Conservation (phyloP, 1,140 invertebrate genomes). For the Drosophila ficusphila region DNA sequence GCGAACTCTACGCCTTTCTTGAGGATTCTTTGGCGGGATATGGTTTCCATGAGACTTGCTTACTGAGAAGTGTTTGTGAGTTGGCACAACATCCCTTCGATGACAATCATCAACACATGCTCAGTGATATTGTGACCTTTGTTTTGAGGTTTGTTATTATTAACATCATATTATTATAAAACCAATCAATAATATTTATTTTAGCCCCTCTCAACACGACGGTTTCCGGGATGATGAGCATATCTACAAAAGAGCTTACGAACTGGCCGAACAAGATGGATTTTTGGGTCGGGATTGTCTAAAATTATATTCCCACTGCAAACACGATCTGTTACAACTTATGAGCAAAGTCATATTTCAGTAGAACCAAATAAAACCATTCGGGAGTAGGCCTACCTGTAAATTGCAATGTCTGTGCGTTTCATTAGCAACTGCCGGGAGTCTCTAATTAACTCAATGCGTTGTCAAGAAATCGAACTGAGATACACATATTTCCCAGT, state of each 20-base stretch:
- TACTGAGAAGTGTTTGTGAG: constrained; percentile 74
- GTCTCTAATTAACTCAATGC: constrained; percentile 47
- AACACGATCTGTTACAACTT: constrained; percentile 46
- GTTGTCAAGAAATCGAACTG: not conserved
- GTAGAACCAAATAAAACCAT: constrained; percentile 18
- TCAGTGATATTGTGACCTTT: constrained; percentile 72
- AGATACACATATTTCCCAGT: not conserved
- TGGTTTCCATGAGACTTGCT: constrained; percentile 73
- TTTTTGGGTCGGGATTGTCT: constrained; percentile 59
- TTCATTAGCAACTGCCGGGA: constrained; percentile 59
- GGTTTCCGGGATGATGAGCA: constrained; percentile 62
- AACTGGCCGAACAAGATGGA: constrained; percentile 69
- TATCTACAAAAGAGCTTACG: constrained; percentile 59
- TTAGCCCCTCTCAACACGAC: constrained; percentile 73
- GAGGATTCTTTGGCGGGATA: constrained; percentile 54
- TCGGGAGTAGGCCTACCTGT: constrained; percentile 6
- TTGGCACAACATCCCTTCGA: constrained; percentile 77
- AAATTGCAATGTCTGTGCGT: constrained; percentile 37
- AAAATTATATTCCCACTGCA: constrained; percentile 60
- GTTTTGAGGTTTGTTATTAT: constrained; percentile 78
- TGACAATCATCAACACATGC: constrained; percentile 56
- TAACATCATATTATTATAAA: no score
- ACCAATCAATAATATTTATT: constrained; percentile 4
- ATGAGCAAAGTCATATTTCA: constrained; percentile 56
- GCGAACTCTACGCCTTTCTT: constrained; percentile 65